Evolutionary conservation across 2,113 vertebrate genomes (phyloP).

Genomic region (Brachirus orientalis): DNA sequence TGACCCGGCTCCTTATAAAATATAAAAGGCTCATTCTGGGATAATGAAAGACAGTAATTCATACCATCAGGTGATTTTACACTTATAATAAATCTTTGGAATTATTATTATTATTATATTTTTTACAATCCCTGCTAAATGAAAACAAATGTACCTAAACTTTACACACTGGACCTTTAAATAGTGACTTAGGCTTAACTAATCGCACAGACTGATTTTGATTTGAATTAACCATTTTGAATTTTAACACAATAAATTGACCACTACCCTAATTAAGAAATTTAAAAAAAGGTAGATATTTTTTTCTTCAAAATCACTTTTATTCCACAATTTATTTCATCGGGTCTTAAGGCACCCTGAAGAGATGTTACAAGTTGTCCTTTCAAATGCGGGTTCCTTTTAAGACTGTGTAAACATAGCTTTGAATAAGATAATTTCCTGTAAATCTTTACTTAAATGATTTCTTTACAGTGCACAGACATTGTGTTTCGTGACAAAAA

Average conservation of each 20-base stretch:
- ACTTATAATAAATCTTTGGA: too few relatives aligned
- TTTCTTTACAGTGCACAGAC: conserved; percentile 83
- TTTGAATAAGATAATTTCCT: conserved; percentile 81
- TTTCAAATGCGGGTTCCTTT: conserved; percentile 74
- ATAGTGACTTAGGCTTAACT: too few relatives aligned
- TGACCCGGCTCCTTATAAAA: too few relatives aligned
- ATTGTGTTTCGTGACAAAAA: conserved; percentile 81
- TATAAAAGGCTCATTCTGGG: too few relatives aligned
- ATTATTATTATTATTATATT: too few relatives aligned
- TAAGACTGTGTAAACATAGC: conserved; percentile 81
- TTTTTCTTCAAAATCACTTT: conserved; percentile 86
- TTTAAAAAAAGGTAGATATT: conserved; percentile 29
- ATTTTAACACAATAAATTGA: neutral
- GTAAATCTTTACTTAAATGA: conserved; percentile 82
- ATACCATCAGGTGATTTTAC: too few relatives aligned
- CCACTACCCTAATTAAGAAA: neutral
- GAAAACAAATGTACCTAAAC: too few relatives aligned
- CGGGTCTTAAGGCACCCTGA: conserved; percentile 80
- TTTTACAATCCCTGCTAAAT: too few relatives aligned
- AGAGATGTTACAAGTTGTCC: conserved; percentile 78
- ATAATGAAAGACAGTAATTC: too few relatives aligned
- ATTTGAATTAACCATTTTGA: neutral
- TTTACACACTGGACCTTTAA: too few relatives aligned
- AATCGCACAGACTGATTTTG: too few relatives aligned
- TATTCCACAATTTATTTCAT: conserved; percentile 83